Conservation (phyloP, 2,797 vertebrate species). For the Brachymystax lenok region DNA sequence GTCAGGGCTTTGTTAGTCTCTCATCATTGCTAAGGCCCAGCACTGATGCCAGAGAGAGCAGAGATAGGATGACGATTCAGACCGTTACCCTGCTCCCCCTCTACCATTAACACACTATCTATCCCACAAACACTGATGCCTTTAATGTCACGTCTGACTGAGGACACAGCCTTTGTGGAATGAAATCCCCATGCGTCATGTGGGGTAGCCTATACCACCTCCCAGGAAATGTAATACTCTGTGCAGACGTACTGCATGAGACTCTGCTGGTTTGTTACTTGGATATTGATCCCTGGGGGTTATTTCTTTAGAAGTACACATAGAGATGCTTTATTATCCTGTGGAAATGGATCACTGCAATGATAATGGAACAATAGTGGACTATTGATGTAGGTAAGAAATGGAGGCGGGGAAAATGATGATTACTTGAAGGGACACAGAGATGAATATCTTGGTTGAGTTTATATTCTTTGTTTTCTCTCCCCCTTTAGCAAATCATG, state of each 20-base stretch:
- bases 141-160: slow-evolving; percentile 1
- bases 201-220: not conserved
- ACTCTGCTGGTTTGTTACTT: too few relatives aligned
- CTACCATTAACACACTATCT: too few relatives aligned
- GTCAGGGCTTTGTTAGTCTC: not conserved
- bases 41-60: not conserved
- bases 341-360: not conserved
- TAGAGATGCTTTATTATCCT: not conserved
- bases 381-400: not conserved
- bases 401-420: not conserved
- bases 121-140: not conserved
- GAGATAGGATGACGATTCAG: not conserved
- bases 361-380: not conserved
- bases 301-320: not conserved
- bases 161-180: not conserved
- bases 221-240: not conserved
- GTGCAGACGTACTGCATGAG: not conserved
- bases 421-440: not conserved
- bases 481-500: slow-evolving; percentile 75
- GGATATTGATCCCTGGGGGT: too few relatives aligned
- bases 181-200: not conserved
- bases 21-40: not conserved
- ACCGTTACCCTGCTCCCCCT: not conserved
- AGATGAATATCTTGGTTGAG: not conserved
- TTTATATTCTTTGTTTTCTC: not conserved